A percentile compares a stretch with the other conserved stretches of the same genome.
These are phyloP conservation scores for Pteropus alecto DNA, from an alignment of 2,113 vertebrate species.

Conservation along the genomic window DNA sequence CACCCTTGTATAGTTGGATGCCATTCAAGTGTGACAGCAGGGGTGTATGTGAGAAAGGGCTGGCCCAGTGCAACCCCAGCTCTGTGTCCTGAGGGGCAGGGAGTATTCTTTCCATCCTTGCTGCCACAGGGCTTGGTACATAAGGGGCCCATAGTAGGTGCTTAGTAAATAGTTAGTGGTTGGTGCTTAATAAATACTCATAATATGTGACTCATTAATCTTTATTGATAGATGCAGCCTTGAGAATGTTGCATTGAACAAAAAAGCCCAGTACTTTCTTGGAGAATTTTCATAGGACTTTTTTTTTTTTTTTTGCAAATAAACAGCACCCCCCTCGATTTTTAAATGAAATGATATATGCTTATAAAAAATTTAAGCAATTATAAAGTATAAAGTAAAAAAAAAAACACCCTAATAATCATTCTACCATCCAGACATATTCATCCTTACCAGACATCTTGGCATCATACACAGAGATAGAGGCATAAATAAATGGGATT, in stretches of 20 bases:
- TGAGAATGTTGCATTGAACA: background rate
- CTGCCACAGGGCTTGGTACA: background rate
- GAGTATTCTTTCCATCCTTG: background rate
- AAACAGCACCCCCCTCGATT: background rate
- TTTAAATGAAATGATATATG: constrained; percentile 7
- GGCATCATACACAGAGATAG: background rate
- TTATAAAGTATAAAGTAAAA: constrained; percentile 37
- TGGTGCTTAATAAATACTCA: background rate
- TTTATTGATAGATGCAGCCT: background rate
- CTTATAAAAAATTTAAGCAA: background rate
- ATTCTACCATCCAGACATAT: background rate
- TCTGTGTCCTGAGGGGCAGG: background rate
- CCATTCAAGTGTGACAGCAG: background rate
- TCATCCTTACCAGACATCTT: constrained; percentile 7
- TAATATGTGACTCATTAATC: background rate
- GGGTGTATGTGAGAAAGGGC: background rate
- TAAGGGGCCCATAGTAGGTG: background rate
- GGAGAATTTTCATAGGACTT: background rate
- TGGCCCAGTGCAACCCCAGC: background rate
- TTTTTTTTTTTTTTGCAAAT: background rate
- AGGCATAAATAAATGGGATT: background rate
- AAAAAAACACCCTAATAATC: background rate
- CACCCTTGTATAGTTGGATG: background rate
- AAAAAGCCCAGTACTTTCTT: background rate
- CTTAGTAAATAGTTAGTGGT: background rate